Base-by-base conservation (phyloP, 2,888 invertebrate species). In the Nephrotoma guestfalica region DNA sequence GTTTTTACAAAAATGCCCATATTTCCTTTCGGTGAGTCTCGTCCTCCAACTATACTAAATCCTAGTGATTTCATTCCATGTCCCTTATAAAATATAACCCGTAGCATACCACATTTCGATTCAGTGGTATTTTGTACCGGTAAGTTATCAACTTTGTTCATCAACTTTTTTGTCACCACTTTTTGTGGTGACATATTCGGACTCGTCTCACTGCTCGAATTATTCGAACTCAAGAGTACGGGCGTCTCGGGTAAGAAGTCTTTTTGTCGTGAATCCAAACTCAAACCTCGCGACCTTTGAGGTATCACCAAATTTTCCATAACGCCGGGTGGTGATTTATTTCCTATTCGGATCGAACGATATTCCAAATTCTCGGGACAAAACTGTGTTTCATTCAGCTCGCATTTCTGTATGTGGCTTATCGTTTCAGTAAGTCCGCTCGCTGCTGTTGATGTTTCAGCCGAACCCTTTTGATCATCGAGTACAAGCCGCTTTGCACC, bases 1-100 rank as follows among this genome's bases (percentile, higher is more conserved):
- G 97, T 96, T 92, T 97, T 96, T 5, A 97, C 96, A 91, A 96
- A 97, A 90, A 97, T 97, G 85, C 97, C 97, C 94, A 97, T 96
- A 90, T 95, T 95, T 85, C 97, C 97, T 91, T 96, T 96, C 0
- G 97, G 96, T 2, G 97, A 96, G 91, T 97, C 97, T 86, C 95
- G 94, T 85, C 97, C 97, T 86, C 97, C 97, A 43, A 97, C 97
- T 89, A 97, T 96, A 90, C 97, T 97, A 90, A 97, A 97, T 51
- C 97, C 97, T 86, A 97, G 93, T 87, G 97, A 96, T 91, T 96
- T 97, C 89, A 95, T 95, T 42, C 96, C 96, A 5, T 94, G 94
- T 42, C 97, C 97, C 91, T 97, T 97, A 92, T 95, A 95, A 90
- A 96, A 96, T 87, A 94, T 94, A 11, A 94, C 93, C 0, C 88